phyloP scores from a whole-genome alignment of 1,140 invertebrate genomes.

The Hyphantria cunea region DNA sequence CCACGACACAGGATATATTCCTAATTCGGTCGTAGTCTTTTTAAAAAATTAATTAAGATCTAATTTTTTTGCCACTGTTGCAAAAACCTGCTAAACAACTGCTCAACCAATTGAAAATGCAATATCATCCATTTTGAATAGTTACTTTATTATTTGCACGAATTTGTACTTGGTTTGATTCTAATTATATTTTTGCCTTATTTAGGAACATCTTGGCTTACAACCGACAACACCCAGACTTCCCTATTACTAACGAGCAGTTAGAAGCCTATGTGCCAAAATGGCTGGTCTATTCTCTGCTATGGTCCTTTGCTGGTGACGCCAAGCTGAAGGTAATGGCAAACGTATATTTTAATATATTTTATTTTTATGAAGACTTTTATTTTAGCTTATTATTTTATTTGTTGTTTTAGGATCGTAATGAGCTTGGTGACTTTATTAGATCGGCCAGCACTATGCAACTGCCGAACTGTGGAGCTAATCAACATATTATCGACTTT shows the following conservation, averaged over 20 bases:
- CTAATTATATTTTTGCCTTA: neutral
- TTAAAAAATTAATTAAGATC: too few species aligned
- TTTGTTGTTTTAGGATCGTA: conserved; percentile 75
- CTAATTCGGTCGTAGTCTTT: too few species aligned
- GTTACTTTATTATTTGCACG: too few species aligned
- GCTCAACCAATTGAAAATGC: too few species aligned
- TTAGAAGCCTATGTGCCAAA: conserved; percentile 97
- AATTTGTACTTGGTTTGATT: too few species aligned
- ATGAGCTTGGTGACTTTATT: conserved; percentile 98
- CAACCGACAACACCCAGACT: conserved; percentile 96
- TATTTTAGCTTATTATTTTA: neutral
- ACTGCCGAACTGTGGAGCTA: conserved; percentile 89
- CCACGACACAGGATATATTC: too few species aligned
- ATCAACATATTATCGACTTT: conserved; percentile 96
- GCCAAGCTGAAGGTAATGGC: conserved; percentile 94
- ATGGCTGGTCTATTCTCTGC: conserved; percentile 93
- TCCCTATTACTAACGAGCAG: conserved; percentile 96
- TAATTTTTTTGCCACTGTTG: too few species aligned
- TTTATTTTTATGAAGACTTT: neutral
- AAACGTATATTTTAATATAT: neutral
- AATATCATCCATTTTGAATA: too few species aligned
- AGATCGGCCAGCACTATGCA: conserved; percentile 96
- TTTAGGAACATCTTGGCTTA: conserved; percentile 94
- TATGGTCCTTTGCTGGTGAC: conserved; percentile 99
- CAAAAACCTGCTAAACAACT: too few species aligned